phyloP scores from a whole-genome alignment of 2,888 invertebrate genomes.

The Volucella inanis region DNA sequence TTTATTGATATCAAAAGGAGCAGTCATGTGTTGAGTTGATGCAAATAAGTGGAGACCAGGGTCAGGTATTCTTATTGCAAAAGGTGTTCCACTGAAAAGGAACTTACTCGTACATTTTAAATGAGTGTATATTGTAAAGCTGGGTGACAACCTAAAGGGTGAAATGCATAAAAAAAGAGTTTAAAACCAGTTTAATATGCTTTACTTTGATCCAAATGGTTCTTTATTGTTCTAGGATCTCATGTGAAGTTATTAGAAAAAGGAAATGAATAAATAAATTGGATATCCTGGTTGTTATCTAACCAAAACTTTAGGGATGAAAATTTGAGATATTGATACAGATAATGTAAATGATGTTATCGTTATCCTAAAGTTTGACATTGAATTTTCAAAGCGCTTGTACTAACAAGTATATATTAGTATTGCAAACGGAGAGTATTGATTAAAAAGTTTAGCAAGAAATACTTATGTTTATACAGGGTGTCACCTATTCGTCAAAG shows the following conservation, averaged over 20 bases:
- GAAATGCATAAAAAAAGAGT: constrained; percentile 36
- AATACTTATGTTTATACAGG: too few species aligned
- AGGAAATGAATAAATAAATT: constrained; percentile 32
- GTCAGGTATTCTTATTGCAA: neutral
- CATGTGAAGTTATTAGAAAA: constrained; percentile 47
- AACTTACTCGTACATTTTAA: constrained; percentile 16
- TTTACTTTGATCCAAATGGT: constrained; percentile 59
- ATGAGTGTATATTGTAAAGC: constrained; percentile 49
- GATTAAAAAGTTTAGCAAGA: too few species aligned
- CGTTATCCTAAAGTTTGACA: constrained; percentile 4
- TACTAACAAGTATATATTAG: neutral
- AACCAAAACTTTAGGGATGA: constrained; percentile 22
- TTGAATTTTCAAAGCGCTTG: neutral
- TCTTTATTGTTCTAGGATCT: constrained; percentile 47
- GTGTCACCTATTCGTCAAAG: too few species aligned
- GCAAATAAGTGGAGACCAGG: constrained; percentile 24
- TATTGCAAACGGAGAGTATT: too few species aligned
- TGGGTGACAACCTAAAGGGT: constrained; percentile 53
- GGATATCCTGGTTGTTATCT: constrained; percentile 21
- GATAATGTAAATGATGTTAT: constrained; percentile 27
- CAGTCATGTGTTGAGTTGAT: constrained; percentile 29
- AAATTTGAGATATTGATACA: constrained; percentile 34
- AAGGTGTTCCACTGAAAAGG: neutral
- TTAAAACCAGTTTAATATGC: constrained; percentile 46
- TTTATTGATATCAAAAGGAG: constrained; percentile 38